Evolutionary conservation across 2,888 invertebrate genomes (phyloP), one percentile per base, ranked within the genome.

Genomic region (Neuroscelio doddi): DNA sequence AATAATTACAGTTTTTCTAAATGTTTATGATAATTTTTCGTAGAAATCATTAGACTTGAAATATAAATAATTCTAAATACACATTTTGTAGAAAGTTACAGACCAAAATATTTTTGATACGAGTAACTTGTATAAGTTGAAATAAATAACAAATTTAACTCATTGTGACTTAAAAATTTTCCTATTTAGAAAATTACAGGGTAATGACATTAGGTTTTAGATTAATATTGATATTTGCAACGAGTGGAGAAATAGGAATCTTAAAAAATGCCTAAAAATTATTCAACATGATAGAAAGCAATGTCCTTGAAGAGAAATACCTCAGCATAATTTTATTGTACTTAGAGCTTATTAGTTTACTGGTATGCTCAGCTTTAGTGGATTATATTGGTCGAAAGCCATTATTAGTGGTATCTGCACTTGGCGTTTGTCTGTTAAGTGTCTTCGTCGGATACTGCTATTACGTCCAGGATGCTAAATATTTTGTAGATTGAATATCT

Each of bases 231-330:
- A 36, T 14, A 2, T 7, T n/a, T 15, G 36, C 36, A 7, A 12
- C 36, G 36, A 36, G 36, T 7, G 36, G 12, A 12, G 36, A 14
- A 36, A 9, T 30, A 10, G 14, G 4, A 7, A 10, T 24, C 12
- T 1, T 41, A 21, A 41, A 41, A 1, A 24, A 26, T 24, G 41
- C 26, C 12, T 7, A 41, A 24, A 41, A 41, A 1, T 26, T 26
- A 12, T 41, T 41, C 12, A 10, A 41, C 26, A 41, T 41, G 41
- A 24, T 41, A 24, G 24, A 41, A 41, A 26, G n/a, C 4, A 10
- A 9, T 9, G 4, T 38, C 3, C 2, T 38, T 3, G 9, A 38
- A 4, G 38, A 3, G 9, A 16, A 38, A 38, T 38, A 38, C 16
- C 7, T 38, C 4, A 17, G 8, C 8, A 38, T 38, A 5, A 38